phyloP scores from a whole-genome alignment of 2,113 vertebrate genomes.

The Acrocephalus arundinaceus region DNA sequence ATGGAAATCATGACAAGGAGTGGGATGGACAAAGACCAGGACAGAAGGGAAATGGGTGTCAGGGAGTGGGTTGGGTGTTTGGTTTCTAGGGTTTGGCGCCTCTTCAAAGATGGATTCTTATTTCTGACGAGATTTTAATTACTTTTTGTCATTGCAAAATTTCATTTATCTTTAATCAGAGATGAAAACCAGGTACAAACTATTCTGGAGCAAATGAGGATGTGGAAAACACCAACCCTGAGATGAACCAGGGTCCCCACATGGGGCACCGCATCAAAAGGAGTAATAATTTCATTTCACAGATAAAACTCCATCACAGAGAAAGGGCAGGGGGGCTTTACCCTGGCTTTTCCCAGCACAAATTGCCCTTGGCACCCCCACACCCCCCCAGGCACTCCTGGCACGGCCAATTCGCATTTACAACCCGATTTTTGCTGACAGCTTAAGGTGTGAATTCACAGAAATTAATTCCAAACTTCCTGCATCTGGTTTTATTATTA shows the following conservation, averaged over 20 bases:
- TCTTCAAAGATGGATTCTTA: constrained; percentile 6
- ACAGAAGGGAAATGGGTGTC: neutral
- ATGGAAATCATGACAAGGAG: neutral
- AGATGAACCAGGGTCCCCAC: neutral
- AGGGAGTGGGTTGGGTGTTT: rapidly evolving
- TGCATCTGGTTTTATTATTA: neutral
- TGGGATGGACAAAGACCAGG: neutral
- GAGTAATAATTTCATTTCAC: neutral
- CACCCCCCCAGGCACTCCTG: rapidly evolving
- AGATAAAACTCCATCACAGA: too few relatives aligned
- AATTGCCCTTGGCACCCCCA: neutral
- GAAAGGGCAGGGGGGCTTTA: neutral
- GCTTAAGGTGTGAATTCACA: neutral
- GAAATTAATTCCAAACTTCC: neutral
- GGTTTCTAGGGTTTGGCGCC: neutral
- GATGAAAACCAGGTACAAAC: constrained; percentile 35
- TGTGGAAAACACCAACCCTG: neutral
- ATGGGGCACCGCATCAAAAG: neutral
- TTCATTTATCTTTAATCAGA: constrained; percentile 55
- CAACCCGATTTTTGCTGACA: neutral
- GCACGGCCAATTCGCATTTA: neutral
- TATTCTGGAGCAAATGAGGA: neutral
- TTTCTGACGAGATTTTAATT: constrained; percentile 56
- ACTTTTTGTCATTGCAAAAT: constrained; percentile 9
- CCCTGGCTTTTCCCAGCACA: neutral